Conservation (phyloP, 2,888 invertebrate genomes). For the Mellilla xanthometata region DNA sequence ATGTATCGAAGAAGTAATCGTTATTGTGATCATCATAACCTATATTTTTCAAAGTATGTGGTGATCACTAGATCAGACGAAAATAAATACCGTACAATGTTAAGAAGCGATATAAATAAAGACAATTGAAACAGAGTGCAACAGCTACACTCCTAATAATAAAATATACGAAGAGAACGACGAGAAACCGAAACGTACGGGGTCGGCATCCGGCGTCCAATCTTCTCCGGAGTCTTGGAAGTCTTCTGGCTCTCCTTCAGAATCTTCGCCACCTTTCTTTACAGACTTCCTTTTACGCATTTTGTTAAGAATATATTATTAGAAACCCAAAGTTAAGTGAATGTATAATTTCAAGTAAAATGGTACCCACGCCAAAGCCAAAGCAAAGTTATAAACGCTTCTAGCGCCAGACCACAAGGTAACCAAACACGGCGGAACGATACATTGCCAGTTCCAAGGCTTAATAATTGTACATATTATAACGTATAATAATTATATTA, state of each 20-base stretch:
- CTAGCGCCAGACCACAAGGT: no score
- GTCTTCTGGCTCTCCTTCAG: conserved; percentile 78
- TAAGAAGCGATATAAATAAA: no score
- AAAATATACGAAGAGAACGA: background rate
- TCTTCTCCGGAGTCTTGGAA: conserved; percentile 81
- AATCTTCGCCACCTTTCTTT: conserved; percentile 68
- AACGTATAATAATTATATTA: no score
- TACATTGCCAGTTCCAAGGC: background rate
- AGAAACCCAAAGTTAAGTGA: no score
- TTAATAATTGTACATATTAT: no score
- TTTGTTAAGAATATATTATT: no score
- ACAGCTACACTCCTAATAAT: background rate
- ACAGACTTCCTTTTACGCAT: conserved; percentile 76
- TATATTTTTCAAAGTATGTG: no score
- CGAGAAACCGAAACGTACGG: conserved; percentile 53
- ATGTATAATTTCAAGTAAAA: no score
- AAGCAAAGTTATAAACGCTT: background rate
- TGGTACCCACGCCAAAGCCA: conserved; percentile 28
- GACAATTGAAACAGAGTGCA: no score
- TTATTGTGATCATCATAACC: background rate
- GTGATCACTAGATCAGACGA: no score
- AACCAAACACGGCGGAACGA: background rate
- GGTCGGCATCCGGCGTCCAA: conserved; percentile 81
- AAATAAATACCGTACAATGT: no score
- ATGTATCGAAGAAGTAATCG: background rate